These are phyloP conservation scores for Phataginus tricuspis DNA, from an alignment of 2,797 vertebrate genomes.

Conservation along the genomic window DNA sequence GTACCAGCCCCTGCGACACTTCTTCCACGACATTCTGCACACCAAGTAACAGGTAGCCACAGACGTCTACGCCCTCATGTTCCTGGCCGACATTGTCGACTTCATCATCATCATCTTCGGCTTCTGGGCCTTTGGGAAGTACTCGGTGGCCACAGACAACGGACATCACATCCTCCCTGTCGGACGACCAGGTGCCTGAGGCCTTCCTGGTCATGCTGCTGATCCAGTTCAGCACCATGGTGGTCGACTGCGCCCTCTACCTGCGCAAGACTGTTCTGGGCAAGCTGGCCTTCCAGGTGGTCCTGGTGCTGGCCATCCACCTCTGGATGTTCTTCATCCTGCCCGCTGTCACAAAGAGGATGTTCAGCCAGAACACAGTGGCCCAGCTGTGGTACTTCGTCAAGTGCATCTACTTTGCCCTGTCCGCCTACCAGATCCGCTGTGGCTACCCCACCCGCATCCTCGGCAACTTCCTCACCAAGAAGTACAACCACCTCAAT, in stretches of 20 bases:
- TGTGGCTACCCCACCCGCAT: slow-evolving; percentile 97
- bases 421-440: slow-evolving; percentile 98
- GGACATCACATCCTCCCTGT: slow-evolving; percentile 95
- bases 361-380: slow-evolving; percentile 95
- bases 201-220: slow-evolving; percentile 97
- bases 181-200: slow-evolving; percentile 96
- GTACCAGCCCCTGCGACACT: slow-evolving; percentile 86
- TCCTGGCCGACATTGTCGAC: slow-evolving; percentile 94
- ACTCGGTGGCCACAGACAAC: slow-evolving; percentile 89
- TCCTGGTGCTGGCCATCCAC: slow-evolving; percentile 95
- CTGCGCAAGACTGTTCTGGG: slow-evolving; percentile 95
- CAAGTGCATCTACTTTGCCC: slow-evolving; percentile 96
- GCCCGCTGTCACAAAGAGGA: slow-evolving; percentile 94
- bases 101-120: slow-evolving; percentile 97
- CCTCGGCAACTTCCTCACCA: slow-evolving; percentile 97
- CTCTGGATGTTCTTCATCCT: slow-evolving; percentile 98
- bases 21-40: slow-evolving; percentile 91
- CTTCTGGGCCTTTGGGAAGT: slow-evolving; percentile 99
- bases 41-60: slow-evolving; percentile 90
- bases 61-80: slow-evolving; percentile 96
- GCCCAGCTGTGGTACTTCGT: slow-evolving; percentile 99
- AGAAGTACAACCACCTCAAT: slow-evolving; percentile 98
- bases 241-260: slow-evolving; percentile 96
- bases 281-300: slow-evolving; percentile 96
- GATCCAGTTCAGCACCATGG: slow-evolving; percentile 98